Conservation (phyloP, 1,140 invertebrate species). For the Chlorops oryzae region DNA sequence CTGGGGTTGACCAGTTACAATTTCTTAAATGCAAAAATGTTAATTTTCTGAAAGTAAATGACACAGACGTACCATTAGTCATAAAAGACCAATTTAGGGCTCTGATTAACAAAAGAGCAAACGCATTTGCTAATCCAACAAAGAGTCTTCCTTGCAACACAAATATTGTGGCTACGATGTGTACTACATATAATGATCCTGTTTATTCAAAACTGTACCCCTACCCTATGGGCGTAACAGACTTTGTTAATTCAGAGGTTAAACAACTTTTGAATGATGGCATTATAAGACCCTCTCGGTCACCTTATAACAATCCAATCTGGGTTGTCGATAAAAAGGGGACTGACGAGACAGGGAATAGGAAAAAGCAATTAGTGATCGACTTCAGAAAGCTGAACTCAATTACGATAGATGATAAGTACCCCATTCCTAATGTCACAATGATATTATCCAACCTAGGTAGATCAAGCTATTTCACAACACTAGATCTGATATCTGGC, state of each 20-base stretch:
- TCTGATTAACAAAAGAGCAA: no score
- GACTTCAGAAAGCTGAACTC: conserved; percentile 42
- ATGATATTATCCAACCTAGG: conserved; percentile 18
- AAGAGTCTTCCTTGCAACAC: conserved; percentile 17
- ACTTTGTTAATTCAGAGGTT: conserved; percentile 21
- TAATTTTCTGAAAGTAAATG: no score
- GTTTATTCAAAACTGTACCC: conserved; percentile 22
- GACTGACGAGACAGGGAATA: conserved; percentile 17
- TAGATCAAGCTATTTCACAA: conserved; percentile 15
- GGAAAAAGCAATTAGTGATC: conserved; percentile 34
- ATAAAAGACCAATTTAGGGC: no score
- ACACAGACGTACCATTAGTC: no score
- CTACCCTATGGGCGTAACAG: conserved; percentile 16
- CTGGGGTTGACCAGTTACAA: no score
- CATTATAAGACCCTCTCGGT: conserved; percentile 17
- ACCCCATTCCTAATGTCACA: conserved; percentile 51
- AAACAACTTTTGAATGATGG: conserved; percentile 18
- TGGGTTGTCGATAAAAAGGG: conserved; percentile 28
- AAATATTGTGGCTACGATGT: conserved; percentile 15
- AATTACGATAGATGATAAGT: conserved; percentile 38
- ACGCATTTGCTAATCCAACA: conserved; percentile 9
- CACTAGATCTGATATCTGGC: conserved; percentile 18
- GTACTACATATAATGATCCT: conserved; percentile 16
- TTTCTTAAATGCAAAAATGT: no score
- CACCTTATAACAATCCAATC: conserved; percentile 23